Evolutionary conservation across 2,113 vertebrate genomes (phyloP).

Genomic region (Fregetta grallaria): DNA sequence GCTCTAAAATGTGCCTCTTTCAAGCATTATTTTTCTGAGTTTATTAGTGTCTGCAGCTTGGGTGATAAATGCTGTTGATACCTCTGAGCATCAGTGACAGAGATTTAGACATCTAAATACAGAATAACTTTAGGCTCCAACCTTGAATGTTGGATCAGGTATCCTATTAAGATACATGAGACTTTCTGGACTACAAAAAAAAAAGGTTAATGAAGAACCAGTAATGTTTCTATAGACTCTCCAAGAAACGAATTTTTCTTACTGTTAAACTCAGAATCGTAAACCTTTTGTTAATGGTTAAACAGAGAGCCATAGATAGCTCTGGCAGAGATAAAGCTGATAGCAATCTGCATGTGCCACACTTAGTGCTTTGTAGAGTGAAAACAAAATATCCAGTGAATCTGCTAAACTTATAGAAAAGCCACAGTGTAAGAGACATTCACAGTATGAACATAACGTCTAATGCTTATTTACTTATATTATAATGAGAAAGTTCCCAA

Average conservation of each 20-base stretch:
- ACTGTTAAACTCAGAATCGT: neutral
- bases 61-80: neutral
- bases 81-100: neutral
- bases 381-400: neutral
- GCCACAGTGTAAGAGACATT: neutral
- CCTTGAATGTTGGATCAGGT: neutral
- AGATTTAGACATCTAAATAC: neutral
- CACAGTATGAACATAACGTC: neutral
- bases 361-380: neutral
- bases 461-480: neutral
- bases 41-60: neutral
- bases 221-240: neutral
- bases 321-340: neutral
- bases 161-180: neutral
- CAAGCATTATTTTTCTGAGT: neutral
- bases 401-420: neutral
- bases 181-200: neutral
- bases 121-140: neutral
- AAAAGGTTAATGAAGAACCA: neutral
- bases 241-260: neutral
- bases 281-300: neutral
- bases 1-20: neutral
- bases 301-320: neutral
- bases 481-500: neutral
- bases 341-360: neutral